A percentile compares a stretch with the other conserved stretches of the same genome.
Conservation (phyloP, 2,888 invertebrate genomes). For the Epirrhoe alternata region DNA sequence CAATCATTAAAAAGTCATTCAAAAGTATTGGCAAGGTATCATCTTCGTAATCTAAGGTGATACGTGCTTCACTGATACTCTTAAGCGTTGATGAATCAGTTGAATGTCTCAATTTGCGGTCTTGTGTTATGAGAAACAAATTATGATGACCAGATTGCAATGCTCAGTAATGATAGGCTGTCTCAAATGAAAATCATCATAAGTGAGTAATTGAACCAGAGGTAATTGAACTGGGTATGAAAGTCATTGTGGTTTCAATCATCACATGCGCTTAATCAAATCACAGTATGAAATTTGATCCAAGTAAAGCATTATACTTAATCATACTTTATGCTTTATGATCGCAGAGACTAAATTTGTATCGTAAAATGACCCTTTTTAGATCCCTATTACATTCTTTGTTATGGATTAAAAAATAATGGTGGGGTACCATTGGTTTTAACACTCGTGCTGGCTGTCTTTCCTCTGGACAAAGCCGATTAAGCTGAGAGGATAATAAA, state of each 20-base stretch:
- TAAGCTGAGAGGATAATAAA: too few species aligned
- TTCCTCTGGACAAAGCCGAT: too few species aligned
- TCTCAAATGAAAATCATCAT: slow-evolving; percentile 32
- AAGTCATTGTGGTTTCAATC: slow-evolving; percentile 18
- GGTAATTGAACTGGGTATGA: slow-evolving; percentile 32
- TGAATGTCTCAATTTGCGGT: slow-evolving; percentile 32
- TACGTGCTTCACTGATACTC: too few species aligned
- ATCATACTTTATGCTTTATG: too few species aligned
- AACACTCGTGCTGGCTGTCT: too few species aligned
- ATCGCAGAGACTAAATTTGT: too few species aligned
- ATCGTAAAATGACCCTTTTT: too few species aligned
- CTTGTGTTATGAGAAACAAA: slow-evolving; percentile 29
- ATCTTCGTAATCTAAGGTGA: not conserved
- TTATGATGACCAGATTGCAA: slow-evolving; percentile 31
- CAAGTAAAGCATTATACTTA: too few species aligned
- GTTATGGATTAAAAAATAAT: too few species aligned
- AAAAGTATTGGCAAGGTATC: slow-evolving; percentile 15
- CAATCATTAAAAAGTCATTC: slow-evolving; percentile 7
- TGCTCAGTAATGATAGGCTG: slow-evolving; percentile 23
- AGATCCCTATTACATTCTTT: too few species aligned
- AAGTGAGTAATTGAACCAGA: slow-evolving; percentile 34
- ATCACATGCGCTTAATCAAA: not conserved
- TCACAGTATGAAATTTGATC: too few species aligned
- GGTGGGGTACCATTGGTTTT: too few species aligned
- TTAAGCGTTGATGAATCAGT: slow-evolving; percentile 14